Evolutionary conservation across 2,888 invertebrate species (phyloP), one percentile per base, ranked within the genome.

Genomic region (Polietes domitor): DNA sequence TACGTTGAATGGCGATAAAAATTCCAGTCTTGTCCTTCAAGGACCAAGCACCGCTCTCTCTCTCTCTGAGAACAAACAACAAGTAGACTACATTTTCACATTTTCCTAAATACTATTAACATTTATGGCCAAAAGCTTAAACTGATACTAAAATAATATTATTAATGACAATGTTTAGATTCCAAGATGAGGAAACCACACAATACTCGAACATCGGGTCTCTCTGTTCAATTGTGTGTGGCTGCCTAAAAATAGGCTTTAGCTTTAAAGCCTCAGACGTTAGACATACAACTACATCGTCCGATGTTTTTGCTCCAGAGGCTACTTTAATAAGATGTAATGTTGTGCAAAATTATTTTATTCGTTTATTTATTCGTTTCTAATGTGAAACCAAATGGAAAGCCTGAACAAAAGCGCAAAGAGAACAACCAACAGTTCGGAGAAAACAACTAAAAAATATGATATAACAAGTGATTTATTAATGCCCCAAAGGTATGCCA

Each of bases 381-480:
- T 26, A 53, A 77, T 71, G 43, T 71, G 26, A 71, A 77, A 70
- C 70, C 32, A 61, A 71, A 71, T 55, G 37, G 37, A 77, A 77
- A 50, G 19, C 71, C 15, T 15, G 5, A 47, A 47, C 7, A 47
- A 47, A 47, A n/a, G n/a, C 9, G 4, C 32, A 32, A 41, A 41
- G 15, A 26, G 24, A 58, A 1, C 58, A 10, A 10, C 15, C n/a
- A 50, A 15, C n/a, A 50, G n/a, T n/a, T n/a, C n/a, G 21, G 12
- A 37, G 12, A 65, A 41, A 68, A 24, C 21, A 24, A 43, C 19
- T 10, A 21, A 28, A 50, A 65, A 73, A 73, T 73, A 74, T 79
- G 74, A 47, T 74, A 19, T 68, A 65, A 32, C 65, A 41, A 32
- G 74, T 80, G 79, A 80, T 80, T 74, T 80, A 80, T 80, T 47